Evolutionary conservation across 2,113 vertebrate genomes (phyloP), one percentile per base, ranked within the genome.

Genomic region (Vicugna pacos): DNA sequence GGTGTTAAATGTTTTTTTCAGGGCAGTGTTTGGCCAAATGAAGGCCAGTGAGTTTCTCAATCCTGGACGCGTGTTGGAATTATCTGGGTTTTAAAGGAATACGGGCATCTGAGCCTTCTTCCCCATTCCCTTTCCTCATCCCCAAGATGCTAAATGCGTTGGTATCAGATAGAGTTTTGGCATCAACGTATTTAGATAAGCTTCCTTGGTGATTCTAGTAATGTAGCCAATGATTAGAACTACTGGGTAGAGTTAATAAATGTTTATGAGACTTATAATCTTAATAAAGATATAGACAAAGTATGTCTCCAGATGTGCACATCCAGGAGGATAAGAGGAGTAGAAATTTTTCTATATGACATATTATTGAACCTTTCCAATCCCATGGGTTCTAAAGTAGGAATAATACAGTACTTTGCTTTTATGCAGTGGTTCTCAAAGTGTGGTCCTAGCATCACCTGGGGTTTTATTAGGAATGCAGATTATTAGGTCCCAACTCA

Each of bases 391-490:
- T 64, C 50, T 72, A 46, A 77, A 24, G 16, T 50, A 87, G 26
- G 35, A 58, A 64, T 50, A 58, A 32, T 35, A 15, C 17, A 22
- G 11, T 38, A 14, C 17, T 94, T 80, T 46, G 24, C 8, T 60
- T 60, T 60, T 92, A 28, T 76, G 6, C 8, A n/a, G 8, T 84
- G 10, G 20, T 89, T 91, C 52, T 81, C 48, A 50, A 80, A 58
- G 19, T 80, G 11, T 94, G 16, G 1, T 76, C 7, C 22, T 8
- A 79, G 46, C 48, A 48, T 65, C 77, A 64, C 22, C 52, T 88
- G 48, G 35, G 19, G 20, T 12, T 35, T 88, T 60, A 48, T 60
- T 80, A 67, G 52, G 94, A 94, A 80, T 79, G 5, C 8, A 85
- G 12, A 65, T 76, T 64, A 26, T 70, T 62, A 17, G 16, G 28